Conservation (phyloP, 2,113 vertebrate species). For the Notothenia rossii region DNA sequence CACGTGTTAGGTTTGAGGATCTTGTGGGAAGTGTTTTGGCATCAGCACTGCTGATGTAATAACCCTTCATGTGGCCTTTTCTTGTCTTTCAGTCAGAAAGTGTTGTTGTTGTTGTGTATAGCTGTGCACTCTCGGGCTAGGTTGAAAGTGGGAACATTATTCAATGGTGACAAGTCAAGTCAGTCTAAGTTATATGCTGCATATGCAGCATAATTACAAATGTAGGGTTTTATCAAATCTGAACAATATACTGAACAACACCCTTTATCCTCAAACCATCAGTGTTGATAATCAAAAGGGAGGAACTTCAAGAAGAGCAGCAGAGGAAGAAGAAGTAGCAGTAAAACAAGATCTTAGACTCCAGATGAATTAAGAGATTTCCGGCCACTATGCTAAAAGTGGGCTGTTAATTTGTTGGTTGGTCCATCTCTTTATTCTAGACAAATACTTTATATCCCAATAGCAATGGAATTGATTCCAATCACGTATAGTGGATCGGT, state of each 20-base stretch:
- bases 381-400: no score
- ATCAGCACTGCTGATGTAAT: slow-evolving; percentile 37
- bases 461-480: not conserved
- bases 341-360: no score
- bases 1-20: slow-evolving; percentile 63
- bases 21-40: slow-evolving; percentile 65
- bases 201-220: not conserved
- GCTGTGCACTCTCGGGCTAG: not conserved
- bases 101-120: slow-evolving; percentile 10
- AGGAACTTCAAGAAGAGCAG: not conserved
- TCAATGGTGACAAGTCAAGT: not conserved
- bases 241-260: no score
- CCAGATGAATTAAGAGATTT: no score
- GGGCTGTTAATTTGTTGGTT: not conserved
- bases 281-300: fast-evolving
- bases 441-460: not conserved
- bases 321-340: not conserved
- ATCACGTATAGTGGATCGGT: not conserved
- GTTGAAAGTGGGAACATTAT: not conserved
- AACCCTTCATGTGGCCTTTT: slow-evolving; percentile 32
- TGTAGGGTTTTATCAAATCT: not conserved
- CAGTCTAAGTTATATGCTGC: not conserved
- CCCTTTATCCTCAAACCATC: not conserved
- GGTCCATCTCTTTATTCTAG: not conserved
- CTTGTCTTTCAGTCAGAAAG: slow-evolving; percentile 18